Evolutionary conservation across 2,888 invertebrate genomes (phyloP).

Genomic region (Andricus curvator): DNA sequence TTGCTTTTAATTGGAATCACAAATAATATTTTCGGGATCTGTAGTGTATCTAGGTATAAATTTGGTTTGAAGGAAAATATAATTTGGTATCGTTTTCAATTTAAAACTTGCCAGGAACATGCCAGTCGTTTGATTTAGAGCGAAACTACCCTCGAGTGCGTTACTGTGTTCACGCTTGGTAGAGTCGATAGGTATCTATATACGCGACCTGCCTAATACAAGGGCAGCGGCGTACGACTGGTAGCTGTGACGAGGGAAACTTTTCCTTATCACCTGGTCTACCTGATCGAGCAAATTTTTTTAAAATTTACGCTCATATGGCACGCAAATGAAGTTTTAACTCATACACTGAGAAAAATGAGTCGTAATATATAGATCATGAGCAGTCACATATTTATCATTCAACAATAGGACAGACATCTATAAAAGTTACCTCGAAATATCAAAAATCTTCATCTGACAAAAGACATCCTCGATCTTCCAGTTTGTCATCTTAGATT

Average conservation of each 20-base stretch:
- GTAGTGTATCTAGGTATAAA: neutral
- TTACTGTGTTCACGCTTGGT: constrained; percentile 67
- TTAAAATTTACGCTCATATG: neutral
- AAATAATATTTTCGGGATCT: neutral
- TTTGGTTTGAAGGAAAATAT: constrained; percentile 1
- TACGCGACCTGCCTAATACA: constrained; percentile 63
- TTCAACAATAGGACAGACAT: too few species aligned
- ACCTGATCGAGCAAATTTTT: constrained; percentile 50
- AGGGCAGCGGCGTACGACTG: constrained; percentile 53
- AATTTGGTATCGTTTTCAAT: constrained; percentile 31
- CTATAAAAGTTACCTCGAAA: too few species aligned
- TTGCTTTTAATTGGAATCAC: neutral
- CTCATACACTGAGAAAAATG: too few species aligned
- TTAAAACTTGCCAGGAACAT: constrained; percentile 17
- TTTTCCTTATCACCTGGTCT: constrained; percentile 68
- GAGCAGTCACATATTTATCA: too few species aligned
- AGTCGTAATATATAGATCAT: too few species aligned
- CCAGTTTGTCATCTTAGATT: too few species aligned
- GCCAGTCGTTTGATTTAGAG: constrained; percentile 41
- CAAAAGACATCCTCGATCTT: too few species aligned
- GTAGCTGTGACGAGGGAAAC: constrained; percentile 60
- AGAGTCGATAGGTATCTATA: constrained; percentile 66
- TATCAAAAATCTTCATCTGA: too few species aligned
- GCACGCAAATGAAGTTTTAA: neutral
- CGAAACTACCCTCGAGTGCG: constrained; percentile 58